Evolutionary conservation across 2,113 vertebrate species (phyloP), one percentile per base, ranked within the genome.

Genomic region (Actenoides lindsayi): DNA sequence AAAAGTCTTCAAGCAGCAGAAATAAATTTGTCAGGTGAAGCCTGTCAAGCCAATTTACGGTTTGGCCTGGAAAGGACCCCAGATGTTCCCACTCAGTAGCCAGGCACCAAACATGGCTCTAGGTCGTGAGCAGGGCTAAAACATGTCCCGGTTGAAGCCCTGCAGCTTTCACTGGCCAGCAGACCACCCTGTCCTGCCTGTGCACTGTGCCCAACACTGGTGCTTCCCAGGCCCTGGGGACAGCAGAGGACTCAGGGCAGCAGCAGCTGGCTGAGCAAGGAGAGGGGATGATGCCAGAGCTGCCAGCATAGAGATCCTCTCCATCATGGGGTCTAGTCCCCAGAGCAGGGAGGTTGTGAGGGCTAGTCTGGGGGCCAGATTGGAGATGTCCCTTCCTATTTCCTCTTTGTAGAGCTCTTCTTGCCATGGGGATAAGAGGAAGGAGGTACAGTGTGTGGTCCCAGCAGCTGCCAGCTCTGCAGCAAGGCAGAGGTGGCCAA

Each of bases 241-340:
- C 11, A 56, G 46, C 0, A 0, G 20, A 73, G 33, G 42, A 59
- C 37, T 59, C 4, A 0, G 16, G 27, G 10, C 46, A 75, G 24
- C 0, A 0, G 31, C 30, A 17, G 9, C 15, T 35, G 39, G 10
- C 16, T 44, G 41, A 23, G 35, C 0, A 0, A 87, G 44, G 69
- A 82, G 53, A 20, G 42, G 77, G 12, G 35, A 16, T 1, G 3
- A 28, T 64, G 42, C 15, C 2, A 15, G 53, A 60, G 37, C 30
- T 64, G 18, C 21, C 2, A 5, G 39, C 20, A 35, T 33, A 46
- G 37, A 87, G 33, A 54, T 41, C 15, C 24, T 63, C 23, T 30
- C 24, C 59, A 57, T 2, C 4, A 0, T 3, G 30, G 28, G 35
- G 13, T 46, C 28, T 25, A 30, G 65, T 4, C 16, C 30, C 35